Conservation (phyloP, 1,140 invertebrate species). For the Metaphire vulgaris region DNA sequence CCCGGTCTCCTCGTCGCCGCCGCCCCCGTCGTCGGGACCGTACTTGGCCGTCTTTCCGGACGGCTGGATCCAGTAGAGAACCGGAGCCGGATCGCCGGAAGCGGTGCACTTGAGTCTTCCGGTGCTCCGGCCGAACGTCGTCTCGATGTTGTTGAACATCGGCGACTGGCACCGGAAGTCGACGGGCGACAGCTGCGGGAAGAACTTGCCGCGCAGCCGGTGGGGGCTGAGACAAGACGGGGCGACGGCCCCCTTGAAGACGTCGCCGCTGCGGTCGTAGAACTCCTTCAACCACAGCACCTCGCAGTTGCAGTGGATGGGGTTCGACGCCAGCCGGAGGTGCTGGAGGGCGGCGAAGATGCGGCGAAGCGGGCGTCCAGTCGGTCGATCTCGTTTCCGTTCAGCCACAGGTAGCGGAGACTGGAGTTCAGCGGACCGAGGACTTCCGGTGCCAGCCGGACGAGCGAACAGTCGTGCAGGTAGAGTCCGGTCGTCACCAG, state of each 20-base stretch:
- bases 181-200: slow-evolving; percentile 35
- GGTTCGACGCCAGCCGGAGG: slow-evolving; percentile 44
- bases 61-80: slow-evolving; percentile 47
- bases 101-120: slow-evolving; percentile 46
- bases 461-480: slow-evolving; percentile 45
- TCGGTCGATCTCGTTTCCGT: slow-evolving; percentile 44
- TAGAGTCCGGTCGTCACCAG: slow-evolving; percentile 46
- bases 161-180: slow-evolving; percentile 48
- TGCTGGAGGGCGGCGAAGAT: slow-evolving; percentile 43
- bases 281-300: slow-evolving; percentile 45
- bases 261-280: slow-evolving; percentile 33
- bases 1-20: neutral
- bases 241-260: slow-evolving; percentile 39
- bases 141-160: slow-evolving; percentile 47
- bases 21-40: neutral
- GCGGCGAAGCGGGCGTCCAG: slow-evolving; percentile 39
- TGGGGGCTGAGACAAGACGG: slow-evolving; percentile 42
- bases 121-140: slow-evolving; percentile 38
- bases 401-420: slow-evolving; percentile 43
- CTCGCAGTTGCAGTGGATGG: slow-evolving; percentile 50
- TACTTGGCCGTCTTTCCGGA: slow-evolving; percentile 39
- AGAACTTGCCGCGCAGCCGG: slow-evolving; percentile 37
- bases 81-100: slow-evolving; percentile 46
- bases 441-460: slow-evolving; percentile 39
- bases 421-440: slow-evolving; percentile 44